These are phyloP conservation scores for Ovis aries DNA, from an alignment of 2,113 vertebrate species.

Conservation along the genomic window ARS-UI_Ramb_v3.0 NC_056058.1:79737501-79738000, in stretches of 20 bases:
- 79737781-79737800: conserved; percentile 59
- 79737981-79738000: conserved; percentile 44
- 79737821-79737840: conserved; percentile 62
- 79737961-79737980: conserved; percentile 46
- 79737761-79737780: conserved; percentile 63
- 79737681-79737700: conserved; percentile 62
- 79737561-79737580: conserved; percentile 33
- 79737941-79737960: conserved; percentile 56
- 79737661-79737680: conserved; percentile 70
- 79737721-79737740: conserved; percentile 56
- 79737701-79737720: conserved; percentile 52
- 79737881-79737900: conserved; percentile 66
- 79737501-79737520: background rate
- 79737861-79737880: conserved; percentile 69
- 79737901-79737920: conserved; percentile 65
- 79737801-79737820: conserved; percentile 57
- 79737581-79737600: conserved; percentile 45
- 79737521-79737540: background rate
- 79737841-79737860: conserved; percentile 56
- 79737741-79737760: conserved; percentile 70
- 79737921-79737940: conserved; percentile 47
- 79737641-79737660: conserved; percentile 67
- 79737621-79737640: conserved; percentile 58
- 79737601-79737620: conserved; percentile 58
- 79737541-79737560: conserved; percentile 19